Evolutionary conservation across 1,140 invertebrate species (phyloP), one percentile per base, ranked within the genome.

Genomic region (Coenobita brevimanus): DNA sequence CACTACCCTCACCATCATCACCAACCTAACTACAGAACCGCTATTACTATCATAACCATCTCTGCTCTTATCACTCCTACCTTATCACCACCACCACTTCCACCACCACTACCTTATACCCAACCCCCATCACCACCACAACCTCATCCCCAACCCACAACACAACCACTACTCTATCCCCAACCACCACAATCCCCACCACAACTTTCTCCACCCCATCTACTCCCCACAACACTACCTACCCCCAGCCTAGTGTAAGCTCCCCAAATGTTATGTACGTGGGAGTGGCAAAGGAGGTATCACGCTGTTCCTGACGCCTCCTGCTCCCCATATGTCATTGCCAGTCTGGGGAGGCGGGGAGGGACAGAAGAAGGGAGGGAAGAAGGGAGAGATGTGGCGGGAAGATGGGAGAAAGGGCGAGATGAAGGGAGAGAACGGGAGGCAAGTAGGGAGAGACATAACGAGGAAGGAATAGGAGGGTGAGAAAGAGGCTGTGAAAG

Each of bases 241-340:
- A 15, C n/a, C 50, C 24, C 21, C 38, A 24, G 50, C 36, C 1
- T 6, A n/a, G 78, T 6, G 27, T 24, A 80, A 33, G 43, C 41
- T 60, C 46, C 78, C 62, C 46, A 81, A 64, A 6, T 24, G 21
- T 64, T 64, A 81, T 43, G 46, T 81, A 64, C 67, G 78, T 81
- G 78, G 60, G 60, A 64, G 54, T 64, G 10, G 21, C 1, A n/a
- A 27, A 27, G 3, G 33, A 30, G 41, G 21, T 64, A 60, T 64
- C 54, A 17, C 33, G 57, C 64, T 81, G 78, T 27, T 17, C 24
- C 54, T 81, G 78, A 41, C 60, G 33, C 21, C 21, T 6, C 57
- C 30, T 41, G 24, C 38, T n/a, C 54, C 76, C 57, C 41, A 60
- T 27, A 57, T 79, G 30, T 30, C 4, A 54, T 21, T 13, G 46